A percentile compares a stretch with the other conserved stretches of the same genome.
These are phyloP conservation scores for Beroe ovata DNA, from an alignment of 37 sponge, comb jelly and placozoan species.

Conservation along the genomic window DNA sequence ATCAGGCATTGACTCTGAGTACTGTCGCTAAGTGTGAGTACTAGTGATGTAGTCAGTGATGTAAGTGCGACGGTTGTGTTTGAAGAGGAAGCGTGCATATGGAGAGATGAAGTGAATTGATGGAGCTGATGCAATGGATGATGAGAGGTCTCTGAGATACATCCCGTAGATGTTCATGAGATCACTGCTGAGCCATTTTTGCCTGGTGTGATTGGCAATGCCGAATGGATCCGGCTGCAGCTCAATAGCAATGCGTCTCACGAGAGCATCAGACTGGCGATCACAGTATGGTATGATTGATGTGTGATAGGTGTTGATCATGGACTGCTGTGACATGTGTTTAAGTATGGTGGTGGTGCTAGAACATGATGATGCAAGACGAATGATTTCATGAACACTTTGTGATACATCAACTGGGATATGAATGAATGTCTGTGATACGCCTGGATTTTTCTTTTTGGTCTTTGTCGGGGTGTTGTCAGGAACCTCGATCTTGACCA, in stretches of 20 bases:
- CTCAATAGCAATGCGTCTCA: not conserved
- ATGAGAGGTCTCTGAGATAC: not conserved
- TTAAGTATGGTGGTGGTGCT: not conserved
- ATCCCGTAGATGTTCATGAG: not conserved
- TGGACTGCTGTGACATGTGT: not conserved
- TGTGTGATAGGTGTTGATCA: not conserved
- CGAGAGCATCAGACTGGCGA: not conserved
- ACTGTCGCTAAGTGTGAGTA: not conserved
- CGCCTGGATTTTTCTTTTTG: not conserved
- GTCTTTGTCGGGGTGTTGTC: not conserved
- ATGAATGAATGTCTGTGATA: not conserved
- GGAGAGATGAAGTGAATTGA: no score
- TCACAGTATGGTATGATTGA: not conserved
- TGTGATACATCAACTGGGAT: not conserved
- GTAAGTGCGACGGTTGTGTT: not conserved
- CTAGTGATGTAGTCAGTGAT: not conserved
- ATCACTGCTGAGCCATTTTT: not conserved
- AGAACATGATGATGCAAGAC: not conserved
- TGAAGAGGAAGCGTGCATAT: not conserved
- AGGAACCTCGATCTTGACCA: no score
- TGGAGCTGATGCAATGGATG: not conserved
- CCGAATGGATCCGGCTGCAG: not conserved
- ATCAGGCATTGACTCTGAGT: not conserved
- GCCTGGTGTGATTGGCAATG: not conserved
- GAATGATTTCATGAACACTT: not conserved